phyloP scores from a whole-genome alignment of 2,113 vertebrate species.

The Desmodus rotundus region DNA sequence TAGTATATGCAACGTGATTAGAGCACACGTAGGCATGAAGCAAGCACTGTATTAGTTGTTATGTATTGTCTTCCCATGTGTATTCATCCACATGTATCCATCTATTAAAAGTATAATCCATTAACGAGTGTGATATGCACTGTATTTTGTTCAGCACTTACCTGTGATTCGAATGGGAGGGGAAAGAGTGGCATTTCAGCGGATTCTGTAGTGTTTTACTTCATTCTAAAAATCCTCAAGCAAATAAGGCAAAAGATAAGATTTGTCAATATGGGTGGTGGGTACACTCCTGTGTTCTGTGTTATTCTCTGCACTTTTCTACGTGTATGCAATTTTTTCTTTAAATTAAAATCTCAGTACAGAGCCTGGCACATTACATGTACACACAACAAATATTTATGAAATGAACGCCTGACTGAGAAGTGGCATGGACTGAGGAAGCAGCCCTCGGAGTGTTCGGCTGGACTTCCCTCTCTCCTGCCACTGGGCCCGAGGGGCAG shows the following conservation, averaged over 20 bases:
- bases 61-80: neutral
- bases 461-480: neutral
- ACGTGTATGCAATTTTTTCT: neutral
- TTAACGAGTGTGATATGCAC: neutral
- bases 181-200: neutral
- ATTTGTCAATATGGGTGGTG: neutral
- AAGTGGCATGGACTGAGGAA: neutral
- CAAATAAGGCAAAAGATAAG: neutral
- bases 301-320: neutral
- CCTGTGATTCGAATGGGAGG: neutral
- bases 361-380: neutral
- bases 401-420: neutral
- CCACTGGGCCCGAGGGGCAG: neutral
- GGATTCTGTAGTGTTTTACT: neutral
- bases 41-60: neutral
- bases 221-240: neutral
- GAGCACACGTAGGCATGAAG: neutral
- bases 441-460: fast-evolving
- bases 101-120: neutral
- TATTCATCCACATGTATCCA: neutral
- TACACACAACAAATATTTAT: neutral
- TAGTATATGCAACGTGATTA: neutral
- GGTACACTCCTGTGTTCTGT: neutral
- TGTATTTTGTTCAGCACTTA: neutral
- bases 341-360: neutral